Conservation (phyloP, 2,888 invertebrate species). For the Acleris cristana region DNA sequence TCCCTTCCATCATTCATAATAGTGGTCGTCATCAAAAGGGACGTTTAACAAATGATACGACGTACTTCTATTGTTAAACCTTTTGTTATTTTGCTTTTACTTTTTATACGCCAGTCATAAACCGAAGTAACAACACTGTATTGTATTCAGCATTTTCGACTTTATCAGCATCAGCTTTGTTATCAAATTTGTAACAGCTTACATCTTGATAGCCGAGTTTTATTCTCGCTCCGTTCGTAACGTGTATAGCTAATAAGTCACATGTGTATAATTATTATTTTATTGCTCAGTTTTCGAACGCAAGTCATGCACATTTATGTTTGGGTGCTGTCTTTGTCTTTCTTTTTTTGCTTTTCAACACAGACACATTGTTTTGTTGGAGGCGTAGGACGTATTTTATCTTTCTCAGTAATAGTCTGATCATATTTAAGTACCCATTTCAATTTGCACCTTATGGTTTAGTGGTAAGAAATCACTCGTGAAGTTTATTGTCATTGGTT, state of each 20-base stretch:
- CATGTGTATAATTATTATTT: conserved; percentile 83
- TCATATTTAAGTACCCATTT: conserved; percentile 47
- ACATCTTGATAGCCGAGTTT: conserved; percentile 47
- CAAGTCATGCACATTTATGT: conserved; percentile 71
- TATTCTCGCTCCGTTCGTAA: conserved; percentile 65
- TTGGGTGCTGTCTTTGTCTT: conserved; percentile 62
- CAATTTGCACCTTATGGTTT: conserved; percentile 52
- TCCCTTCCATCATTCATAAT: conserved; percentile 78
- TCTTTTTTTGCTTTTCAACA: conserved; percentile 60
- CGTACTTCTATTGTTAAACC: conserved; percentile 78
- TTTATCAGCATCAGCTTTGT: conserved; percentile 36
- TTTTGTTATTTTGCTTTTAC: conserved; percentile 76
- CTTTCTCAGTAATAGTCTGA: conserved; percentile 58
- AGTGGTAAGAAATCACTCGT: conserved; percentile 41
- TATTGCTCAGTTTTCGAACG: conserved; percentile 74
- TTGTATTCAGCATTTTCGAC: conserved; percentile 40
- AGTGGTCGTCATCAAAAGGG: conserved; percentile 80
- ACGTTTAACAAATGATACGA: conserved; percentile 83
- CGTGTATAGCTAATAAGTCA: conserved; percentile 78
- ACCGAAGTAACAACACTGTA: conserved; percentile 50
- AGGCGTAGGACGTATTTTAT: conserved; percentile 64
- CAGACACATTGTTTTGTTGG: conserved; percentile 61
- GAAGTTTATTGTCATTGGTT: conserved; percentile 33
- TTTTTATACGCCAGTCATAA: conserved; percentile 49
- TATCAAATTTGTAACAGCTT: conserved; percentile 37